Evolutionary conservation across 2,113 vertebrate species (phyloP), one percentile per base, ranked within the genome.

Genomic region (Hyaena hyaena): DNA sequence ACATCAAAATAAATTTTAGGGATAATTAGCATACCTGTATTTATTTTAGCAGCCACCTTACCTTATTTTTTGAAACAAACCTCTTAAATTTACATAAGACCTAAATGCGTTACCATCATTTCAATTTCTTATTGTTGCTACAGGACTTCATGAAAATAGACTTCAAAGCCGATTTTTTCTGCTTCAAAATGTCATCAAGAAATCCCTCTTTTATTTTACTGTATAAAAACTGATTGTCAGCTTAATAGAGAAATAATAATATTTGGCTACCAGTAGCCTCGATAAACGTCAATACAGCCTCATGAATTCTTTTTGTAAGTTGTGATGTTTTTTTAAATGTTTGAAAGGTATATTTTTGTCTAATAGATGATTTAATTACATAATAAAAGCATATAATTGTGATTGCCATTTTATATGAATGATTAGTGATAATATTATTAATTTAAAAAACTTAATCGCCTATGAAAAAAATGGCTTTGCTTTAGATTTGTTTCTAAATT

Each of bases 271-370:
- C 89, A 90, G 88, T 98, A 97, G 99, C 99, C 98, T 98, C 97
- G 58, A 91, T 90, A 97, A 95, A 98, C 97, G 97, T 97, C 97
- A 95, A 86, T 90, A 83, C 66, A 87, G 96, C 97, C 99, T 99
- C 98, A 99, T 99, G 99, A 99, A 98, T 98, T 97, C 77, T 89
- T 98, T 95, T 95, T 84, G 95, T 97, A 98, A 96, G 92, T 97
- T 99, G 98, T 99, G 98, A 99, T 99, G 98, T 98, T 97, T 98
- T 98, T 99, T 99, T 98, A 99, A 98, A 99, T 98, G 97, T 96
- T 84, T 82, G 95, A 90, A 98, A 98, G 98, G 98, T 97, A 97
- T 21, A 55, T 97, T 33, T 90, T 63, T 98, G 90, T 80, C 88
- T 98, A 99, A 99, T 96, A 88, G 94, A 99, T 85, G 17, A 69